phyloP scores from a whole-genome alignment of 2,888 invertebrate genomes.

The Ormyrus nitidulus region DNA sequence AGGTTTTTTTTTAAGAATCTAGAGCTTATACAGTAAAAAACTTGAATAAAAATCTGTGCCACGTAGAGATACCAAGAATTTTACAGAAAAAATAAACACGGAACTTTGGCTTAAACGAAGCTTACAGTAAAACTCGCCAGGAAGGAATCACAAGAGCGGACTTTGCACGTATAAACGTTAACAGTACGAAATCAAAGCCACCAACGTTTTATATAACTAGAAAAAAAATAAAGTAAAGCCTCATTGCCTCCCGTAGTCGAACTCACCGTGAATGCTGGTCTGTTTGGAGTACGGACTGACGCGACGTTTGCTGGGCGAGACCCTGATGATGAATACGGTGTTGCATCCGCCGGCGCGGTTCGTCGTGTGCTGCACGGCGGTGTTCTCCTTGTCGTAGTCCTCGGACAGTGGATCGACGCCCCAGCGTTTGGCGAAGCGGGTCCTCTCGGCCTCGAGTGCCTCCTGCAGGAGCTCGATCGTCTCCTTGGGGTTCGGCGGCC shows the following conservation, averaged over 20 bases:
- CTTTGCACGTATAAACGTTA: too few species aligned
- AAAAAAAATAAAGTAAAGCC: neutral
- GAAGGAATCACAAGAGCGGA: too few species aligned
- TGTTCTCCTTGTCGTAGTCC: slow-evolving; percentile 70
- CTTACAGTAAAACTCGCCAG: too few species aligned
- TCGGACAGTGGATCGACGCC: slow-evolving; percentile 77
- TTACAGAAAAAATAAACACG: too few species aligned
- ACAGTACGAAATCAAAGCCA: too few species aligned
- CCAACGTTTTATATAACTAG: too few species aligned
- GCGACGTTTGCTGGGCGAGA: slow-evolving; percentile 65
- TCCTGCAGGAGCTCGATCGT: slow-evolving; percentile 79
- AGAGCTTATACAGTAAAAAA: too few species aligned
- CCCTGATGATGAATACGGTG: slow-evolving; percentile 34
- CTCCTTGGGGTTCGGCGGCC: slow-evolving; percentile 79
- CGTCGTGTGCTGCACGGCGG: slow-evolving; percentile 22
- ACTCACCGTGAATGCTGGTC: slow-evolving; percentile 72
- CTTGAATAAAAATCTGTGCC: too few species aligned
- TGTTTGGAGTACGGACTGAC: slow-evolving; percentile 68
- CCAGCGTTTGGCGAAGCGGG: slow-evolving; percentile 79
- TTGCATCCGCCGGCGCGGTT: slow-evolving; percentile 54
- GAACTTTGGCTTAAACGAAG: too few species aligned
- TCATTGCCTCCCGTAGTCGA: neutral
- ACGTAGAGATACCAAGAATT: too few species aligned
- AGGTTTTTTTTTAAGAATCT: too few species aligned
- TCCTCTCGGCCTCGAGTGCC: slow-evolving; percentile 78